Base-by-base conservation (phyloP, 2,113 vertebrate species). In the Gambusia affinis region DNA sequence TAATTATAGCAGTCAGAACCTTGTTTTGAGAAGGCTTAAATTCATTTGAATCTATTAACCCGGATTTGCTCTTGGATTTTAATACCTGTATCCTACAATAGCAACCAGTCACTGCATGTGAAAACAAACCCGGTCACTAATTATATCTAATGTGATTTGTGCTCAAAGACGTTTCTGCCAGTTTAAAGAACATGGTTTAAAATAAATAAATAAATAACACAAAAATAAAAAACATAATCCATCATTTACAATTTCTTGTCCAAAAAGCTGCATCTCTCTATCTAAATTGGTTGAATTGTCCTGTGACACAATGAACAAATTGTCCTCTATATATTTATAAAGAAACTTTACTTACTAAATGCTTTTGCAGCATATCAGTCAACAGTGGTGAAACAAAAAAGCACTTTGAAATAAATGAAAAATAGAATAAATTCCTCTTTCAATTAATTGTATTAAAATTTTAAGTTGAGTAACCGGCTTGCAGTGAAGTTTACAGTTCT, bases 401-500 rank as follows among this genome's bases (percentile, higher is more conserved):
- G 31, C n/a, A 57, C 64, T 54, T 35, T 15, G 7, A 65, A 65
- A 27, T 51, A 3, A 33, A 63, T 8, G 19, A 8, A 28, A 29
- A 44, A n/a, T 11, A 72, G 42, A 44, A 62, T n/a, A 24, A 42
- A 12, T 37, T 24, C 2, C 31, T 12, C 19, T 66, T 24, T 27
- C 37, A 66, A 27, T 66, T 66, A 15, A 66, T 28, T 66, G 24
- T 8, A 28, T 42, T 28, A 10, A 66, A 28, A 42, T 61, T 60
- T 37, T 61, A 27, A 14, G 19, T 42, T 14, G 35, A 27, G 44
- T 64, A 47, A 24, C 4, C 67, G 54, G 66, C 69, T 79, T 71
- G n/a, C 51, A 77, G 64, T 75, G 61, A 70, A 64, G 69, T 68
- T 37, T 60, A 29, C 22, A 51, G 29, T 64, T 0, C 7, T 67